These are phyloP conservation scores for Actinernus sp. DNA, from an alignment of 92 coral and sea anemone species.

Conservation along the genomic window DNA sequence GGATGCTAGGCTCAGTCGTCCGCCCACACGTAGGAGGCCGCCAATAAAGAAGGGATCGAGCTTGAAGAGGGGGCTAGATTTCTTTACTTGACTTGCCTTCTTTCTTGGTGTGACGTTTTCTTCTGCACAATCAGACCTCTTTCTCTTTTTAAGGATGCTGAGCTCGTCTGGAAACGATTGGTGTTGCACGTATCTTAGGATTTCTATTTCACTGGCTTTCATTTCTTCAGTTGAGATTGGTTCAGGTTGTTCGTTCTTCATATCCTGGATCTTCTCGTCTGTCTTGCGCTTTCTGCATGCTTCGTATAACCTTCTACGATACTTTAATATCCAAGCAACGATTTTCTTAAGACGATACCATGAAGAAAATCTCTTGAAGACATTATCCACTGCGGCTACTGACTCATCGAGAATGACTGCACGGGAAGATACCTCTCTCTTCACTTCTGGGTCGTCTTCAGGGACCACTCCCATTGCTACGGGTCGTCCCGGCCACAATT, in stretches of 20 bases:
- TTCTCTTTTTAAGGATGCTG: no score
- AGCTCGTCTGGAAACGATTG: constrained; percentile 22
- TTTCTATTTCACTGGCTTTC: no score
- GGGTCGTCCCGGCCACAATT: background rate
- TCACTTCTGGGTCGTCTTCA: constrained; percentile 1
- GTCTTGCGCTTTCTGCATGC: no score
- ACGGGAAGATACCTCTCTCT: background rate
- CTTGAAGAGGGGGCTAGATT: constrained; percentile 12
- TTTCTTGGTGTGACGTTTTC: background rate
- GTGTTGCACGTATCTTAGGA: constrained; percentile 18
- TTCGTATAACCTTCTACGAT: no score
- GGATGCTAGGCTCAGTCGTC: constrained; percentile 7
- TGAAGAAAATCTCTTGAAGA: background rate
- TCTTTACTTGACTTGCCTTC: constrained; percentile 7
- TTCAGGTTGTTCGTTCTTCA: no score
- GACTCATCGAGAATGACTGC: background rate
- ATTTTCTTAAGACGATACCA: background rate
- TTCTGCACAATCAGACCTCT: no score
- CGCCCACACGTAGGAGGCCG: constrained; percentile 22
- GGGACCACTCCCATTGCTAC: background rate
- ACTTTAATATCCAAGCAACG: no score
- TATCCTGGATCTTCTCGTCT: no score
- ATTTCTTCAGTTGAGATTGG: no score
- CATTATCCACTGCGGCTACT: background rate
- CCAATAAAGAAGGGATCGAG: background rate